Conservation (phyloP, 2,888 invertebrate genomes). For the Philereme transversata region DNA sequence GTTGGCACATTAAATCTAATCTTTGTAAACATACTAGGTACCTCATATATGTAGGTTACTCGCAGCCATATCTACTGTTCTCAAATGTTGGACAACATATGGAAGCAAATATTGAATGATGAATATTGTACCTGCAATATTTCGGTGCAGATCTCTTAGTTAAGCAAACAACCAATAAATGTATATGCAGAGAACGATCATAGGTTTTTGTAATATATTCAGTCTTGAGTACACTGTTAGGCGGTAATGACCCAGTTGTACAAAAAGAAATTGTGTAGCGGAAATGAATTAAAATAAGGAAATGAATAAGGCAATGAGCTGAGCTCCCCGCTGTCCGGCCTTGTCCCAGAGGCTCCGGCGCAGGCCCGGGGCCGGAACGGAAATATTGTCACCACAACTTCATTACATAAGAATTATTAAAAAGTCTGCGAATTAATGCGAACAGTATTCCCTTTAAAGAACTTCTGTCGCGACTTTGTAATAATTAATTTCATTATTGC, state of each 20-base stretch:
- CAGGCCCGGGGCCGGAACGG: neutral
- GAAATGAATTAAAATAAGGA: conserved; percentile 13
- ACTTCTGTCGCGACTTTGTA: conserved; percentile 23
- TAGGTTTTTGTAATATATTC: no score
- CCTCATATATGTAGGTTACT: no score
- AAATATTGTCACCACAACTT: conserved; percentile 1
- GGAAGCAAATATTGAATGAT: conserved; percentile 1
- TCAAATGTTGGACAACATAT: neutral
- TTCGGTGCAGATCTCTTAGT: no score
- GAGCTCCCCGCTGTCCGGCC: neutral
- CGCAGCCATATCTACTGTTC: neutral
- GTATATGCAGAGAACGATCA: no score
- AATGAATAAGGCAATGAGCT: conserved; percentile 6
- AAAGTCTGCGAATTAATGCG: conserved; percentile 26
- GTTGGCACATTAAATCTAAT: no score
- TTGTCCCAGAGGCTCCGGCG: neutral
- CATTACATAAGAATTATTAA: conserved; percentile 25
- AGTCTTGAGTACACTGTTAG: neutral
- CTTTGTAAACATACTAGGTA: no score
- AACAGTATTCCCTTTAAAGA: conserved; percentile 17
- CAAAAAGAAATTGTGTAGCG: neutral
- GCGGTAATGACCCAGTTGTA: conserved; percentile 2
- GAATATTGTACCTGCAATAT: no score
- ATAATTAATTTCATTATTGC: conserved; percentile 30
- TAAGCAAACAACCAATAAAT: no score